Evolutionary conservation across 1,140 invertebrate species (phyloP).

Genomic region (Leguminivora glycinivorella): DNA sequence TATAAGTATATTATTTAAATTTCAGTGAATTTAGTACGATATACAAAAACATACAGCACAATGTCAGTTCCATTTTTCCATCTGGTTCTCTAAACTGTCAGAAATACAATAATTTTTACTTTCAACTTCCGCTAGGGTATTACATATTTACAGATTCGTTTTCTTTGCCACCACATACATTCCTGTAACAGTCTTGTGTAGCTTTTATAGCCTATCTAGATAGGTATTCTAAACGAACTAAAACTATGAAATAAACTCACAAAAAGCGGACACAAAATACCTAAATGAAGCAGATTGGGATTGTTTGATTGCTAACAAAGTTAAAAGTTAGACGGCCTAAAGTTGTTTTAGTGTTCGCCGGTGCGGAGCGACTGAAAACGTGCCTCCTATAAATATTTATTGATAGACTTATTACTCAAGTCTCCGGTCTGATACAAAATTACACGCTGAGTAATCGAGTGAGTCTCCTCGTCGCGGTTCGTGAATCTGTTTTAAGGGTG

Average conservation of each 20-base stretch:
- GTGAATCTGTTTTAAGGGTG: slow-evolving; percentile 52
- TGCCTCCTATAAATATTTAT: slow-evolving; percentile 68
- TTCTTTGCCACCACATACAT: too few species aligned
- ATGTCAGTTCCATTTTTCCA: too few species aligned
- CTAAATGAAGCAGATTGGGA: neutral
- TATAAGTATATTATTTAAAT: too few species aligned
- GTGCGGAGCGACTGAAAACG: slow-evolving; percentile 64
- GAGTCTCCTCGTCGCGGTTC: slow-evolving; percentile 53
- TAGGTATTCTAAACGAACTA: too few species aligned
- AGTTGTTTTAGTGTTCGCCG: slow-evolving; percentile 52
- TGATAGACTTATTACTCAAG: slow-evolving; percentile 65
- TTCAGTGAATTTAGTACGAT: too few species aligned
- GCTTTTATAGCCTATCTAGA: too few species aligned
- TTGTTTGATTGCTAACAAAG: slow-evolving; percentile 29
- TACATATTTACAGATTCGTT: too few species aligned
- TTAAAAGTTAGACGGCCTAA: slow-evolving; percentile 58
- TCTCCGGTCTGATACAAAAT: slow-evolving; percentile 58
- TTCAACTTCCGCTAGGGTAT: too few species aligned
- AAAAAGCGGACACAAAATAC: neutral
- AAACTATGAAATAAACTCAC: neutral
- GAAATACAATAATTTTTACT: too few species aligned
- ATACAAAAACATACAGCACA: too few species aligned
- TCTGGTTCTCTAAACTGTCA: too few species aligned
- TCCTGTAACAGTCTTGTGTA: too few species aligned
- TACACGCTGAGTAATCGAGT: slow-evolving; percentile 67